Evolutionary conservation across 2,113 vertebrate genomes (phyloP).

Genomic region (Xiphophorus maculatus): DNA sequence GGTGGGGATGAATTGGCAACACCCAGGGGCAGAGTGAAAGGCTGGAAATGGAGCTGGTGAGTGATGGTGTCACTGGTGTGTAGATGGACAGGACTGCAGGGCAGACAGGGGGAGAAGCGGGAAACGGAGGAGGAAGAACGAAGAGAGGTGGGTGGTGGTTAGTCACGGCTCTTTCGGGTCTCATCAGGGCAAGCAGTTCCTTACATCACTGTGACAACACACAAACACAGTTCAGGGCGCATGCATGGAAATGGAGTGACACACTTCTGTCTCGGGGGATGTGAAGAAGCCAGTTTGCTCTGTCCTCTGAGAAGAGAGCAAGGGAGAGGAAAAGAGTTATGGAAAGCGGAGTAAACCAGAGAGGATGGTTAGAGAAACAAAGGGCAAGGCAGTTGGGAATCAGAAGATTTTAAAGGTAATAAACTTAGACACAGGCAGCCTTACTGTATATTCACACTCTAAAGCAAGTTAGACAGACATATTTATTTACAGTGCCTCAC

Average conservation of each 20-base stretch:
- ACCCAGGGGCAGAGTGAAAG: slow-evolving; percentile 32
- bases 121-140: slow-evolving; percentile 5
- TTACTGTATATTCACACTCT: background rate
- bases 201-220: slow-evolving; percentile 62
- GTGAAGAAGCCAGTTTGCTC: slow-evolving; percentile 61
- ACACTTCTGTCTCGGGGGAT: slow-evolving; percentile 69
- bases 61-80: slow-evolving; percentile 55
- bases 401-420: slow-evolving; percentile 31
- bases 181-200: slow-evolving; percentile 51
- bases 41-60: slow-evolving; percentile 38
- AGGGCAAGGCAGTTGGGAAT: slow-evolving; percentile 22
- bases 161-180: slow-evolving; percentile 59
- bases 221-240: slow-evolving; percentile 46
- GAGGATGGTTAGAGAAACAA: slow-evolving; percentile 1
- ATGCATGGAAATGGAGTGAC: slow-evolving; percentile 63
- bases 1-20: slow-evolving; percentile 42
- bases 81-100: slow-evolving; percentile 52
- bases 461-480: background rate
- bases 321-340: background rate
- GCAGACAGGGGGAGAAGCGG: slow-evolving; percentile 32
- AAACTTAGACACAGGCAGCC: slow-evolving; percentile 4
- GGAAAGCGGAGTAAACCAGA: background rate
- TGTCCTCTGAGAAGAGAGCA: slow-evolving; percentile 11
- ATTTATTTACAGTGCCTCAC: no score
- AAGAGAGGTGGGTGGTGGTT: slow-evolving; percentile 26